Evolutionary conservation across 2,113 vertebrate species (phyloP).

Genomic region (Cacatua alba): DNA sequence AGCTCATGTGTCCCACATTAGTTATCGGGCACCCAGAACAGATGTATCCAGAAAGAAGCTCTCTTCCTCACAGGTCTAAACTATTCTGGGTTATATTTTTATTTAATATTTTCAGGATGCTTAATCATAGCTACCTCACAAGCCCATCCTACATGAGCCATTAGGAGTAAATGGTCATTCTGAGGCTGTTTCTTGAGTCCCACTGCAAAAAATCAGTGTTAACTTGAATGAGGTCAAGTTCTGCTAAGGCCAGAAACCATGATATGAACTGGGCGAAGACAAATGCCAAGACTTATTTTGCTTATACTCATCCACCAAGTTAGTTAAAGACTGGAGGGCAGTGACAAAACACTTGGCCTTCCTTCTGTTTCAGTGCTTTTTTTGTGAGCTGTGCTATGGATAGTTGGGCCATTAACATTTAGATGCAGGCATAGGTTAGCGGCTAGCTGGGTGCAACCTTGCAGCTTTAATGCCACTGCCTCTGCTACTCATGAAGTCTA

Average conservation of each 20-base stretch:
- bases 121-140: neutral
- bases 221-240: neutral
- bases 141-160: neutral
- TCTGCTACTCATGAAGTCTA: neutral
- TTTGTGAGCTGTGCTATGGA: neutral
- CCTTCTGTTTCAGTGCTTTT: neutral
- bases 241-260: neutral
- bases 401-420: neutral
- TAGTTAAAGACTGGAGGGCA: neutral
- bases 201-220: neutral
- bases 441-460: neutral
- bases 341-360: neutral
- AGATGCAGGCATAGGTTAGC: accelerated
- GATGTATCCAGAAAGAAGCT: neutral
- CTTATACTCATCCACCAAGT: neutral
- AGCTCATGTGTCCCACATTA: neutral
- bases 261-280: neutral
- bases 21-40: neutral
- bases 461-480: neutral
- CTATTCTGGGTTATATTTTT: neutral
- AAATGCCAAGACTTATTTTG: neutral
- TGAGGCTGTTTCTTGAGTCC: neutral
- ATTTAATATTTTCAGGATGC: neutral
- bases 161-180: neutral
- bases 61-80: neutral